Evolutionary conservation across 2,797 vertebrate species (phyloP).

Genomic region (Liasis olivaceus): DNA sequence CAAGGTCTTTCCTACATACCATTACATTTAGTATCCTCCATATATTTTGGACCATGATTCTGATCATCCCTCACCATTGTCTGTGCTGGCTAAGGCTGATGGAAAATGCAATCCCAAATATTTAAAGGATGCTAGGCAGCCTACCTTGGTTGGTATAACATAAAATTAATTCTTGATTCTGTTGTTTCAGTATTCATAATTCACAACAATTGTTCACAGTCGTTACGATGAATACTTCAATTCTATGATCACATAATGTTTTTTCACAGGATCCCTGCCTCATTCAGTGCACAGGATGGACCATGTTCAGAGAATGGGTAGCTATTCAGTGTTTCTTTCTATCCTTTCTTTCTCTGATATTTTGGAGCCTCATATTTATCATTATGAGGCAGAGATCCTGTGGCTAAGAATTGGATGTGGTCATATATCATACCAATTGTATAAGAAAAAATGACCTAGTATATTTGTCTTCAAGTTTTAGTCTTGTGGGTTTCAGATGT

Average conservation of each 20-base stretch:
- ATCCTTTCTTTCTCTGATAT: conserved; percentile 11
- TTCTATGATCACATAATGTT: conserved; percentile 18
- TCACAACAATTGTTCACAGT: not conserved
- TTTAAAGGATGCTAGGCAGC: not conserved
- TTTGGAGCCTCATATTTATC: not conserved
- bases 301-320: conserved; percentile 39
- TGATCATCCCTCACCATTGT: not conserved
- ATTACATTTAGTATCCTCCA: not conserved
- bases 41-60: not conserved
- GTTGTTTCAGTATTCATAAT: not conserved
- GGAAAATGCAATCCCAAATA: not conserved
- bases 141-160: not conserved
- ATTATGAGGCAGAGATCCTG: conserved; percentile 30
- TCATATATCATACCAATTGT: not conserved
- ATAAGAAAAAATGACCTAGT: not conserved
- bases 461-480: not conserved
- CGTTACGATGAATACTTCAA: not conserved
- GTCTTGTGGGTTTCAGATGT: not conserved
- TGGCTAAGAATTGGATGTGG: conserved; percentile 5
- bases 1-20: too few relatives aligned
- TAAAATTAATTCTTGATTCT: not conserved
- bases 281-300: conserved; percentile 26
- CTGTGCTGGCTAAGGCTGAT: not conserved
- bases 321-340: conserved; percentile 26
- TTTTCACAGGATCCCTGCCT: conserved; percentile 33